Evolutionary conservation across 2,113 vertebrate species (phyloP), one percentile per base, ranked within the genome.

Genomic region (Empidonax traillii): DNA sequence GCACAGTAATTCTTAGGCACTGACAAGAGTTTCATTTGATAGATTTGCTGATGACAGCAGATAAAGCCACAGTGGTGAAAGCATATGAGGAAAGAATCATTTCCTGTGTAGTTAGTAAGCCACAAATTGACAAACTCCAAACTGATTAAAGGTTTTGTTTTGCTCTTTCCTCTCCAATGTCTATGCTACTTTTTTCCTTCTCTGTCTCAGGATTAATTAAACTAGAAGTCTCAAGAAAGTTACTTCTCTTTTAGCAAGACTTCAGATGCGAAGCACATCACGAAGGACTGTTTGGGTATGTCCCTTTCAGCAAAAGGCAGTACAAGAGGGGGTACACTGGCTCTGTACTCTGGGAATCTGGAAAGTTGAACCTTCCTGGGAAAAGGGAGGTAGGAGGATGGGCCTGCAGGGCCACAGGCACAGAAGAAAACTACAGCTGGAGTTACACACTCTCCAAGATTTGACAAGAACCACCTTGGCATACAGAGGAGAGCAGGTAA

Each of bases 321-420:
- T 88, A 98, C 98, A 27, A 98, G 98, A n/a, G 98, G 92, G 52
- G 98, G 97, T 1, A 95, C 92, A 3, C 96, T 98, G 21, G 82
- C 98, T 51, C 98, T 98, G 6, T 98, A 98, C 82, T 98, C 98
- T 9, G 97, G 98, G 96, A 98, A 98, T n/a, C 75, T 98, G 35
- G 35, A 35, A 35, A 55, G 97, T 97, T 52, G 62, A 97, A 52
- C 79, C 95, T 59, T 93, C 87, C 8, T 68, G 73, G 96, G 82
- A 93, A 85, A 87, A 91, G 7, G 25, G 58, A 77, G 49, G 56
- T 63, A 90, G 39, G 23, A 97, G 65, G 74, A 98, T 85, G 82
- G 81, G 39, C 11, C 67, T 89, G 37, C 46, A 31, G 27, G 18
- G 4, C 31, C 49, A 83, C n/a, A 80, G 16, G 35, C 46, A 7